Base-by-base conservation (phyloP, 2,888 invertebrate species). In the Pandemis corylana region DNA sequence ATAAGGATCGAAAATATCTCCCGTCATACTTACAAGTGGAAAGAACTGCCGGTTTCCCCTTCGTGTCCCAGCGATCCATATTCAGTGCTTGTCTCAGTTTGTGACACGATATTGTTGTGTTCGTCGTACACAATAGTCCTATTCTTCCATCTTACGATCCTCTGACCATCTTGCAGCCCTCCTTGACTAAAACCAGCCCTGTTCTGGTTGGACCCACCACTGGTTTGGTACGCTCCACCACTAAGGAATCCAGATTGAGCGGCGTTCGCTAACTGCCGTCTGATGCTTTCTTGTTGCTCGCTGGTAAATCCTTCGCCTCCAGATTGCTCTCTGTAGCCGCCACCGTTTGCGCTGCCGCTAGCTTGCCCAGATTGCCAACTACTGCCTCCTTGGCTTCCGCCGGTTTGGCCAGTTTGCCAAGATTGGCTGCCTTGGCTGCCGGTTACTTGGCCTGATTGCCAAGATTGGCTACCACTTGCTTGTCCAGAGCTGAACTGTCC, bases 71-170 rank as follows among this genome's bases (percentile, higher is more conserved):
- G 82, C 10, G 85, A 86, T 51, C 88, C 90, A 77, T 92, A 95
- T 76, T 95, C 95, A 0, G 95, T 95, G 78, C 95, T 95, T 0
- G 89, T 90, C 80, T 95, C 95, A 3, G 91, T 87, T 80, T 93
- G 88, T 0, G 94, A 94, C 44, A 91, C 85, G 7, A 95, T 91
- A 61, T 92, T 93, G 75, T 92, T 89, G 73, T 94, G 92, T 36
- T 88, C 88, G 77, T 93, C 91, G 64, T 92, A 90, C 2, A 91
- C 80, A 56, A 89, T 85, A 0, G 91, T 91, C 77, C 82, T 89
- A 72, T 94, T 94, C 79, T 81, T 90, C 2, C 88, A 80, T 65
- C 82, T 85, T 0, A 90, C 87, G 2, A 92, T 78, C 66, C 85
- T 84, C 0, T 89, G 89, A 56, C 85, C 87, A 62, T 82, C 80